These are phyloP conservation scores for Sebastes trivittatus DNA, from an alignment of 2,797 vertebrate species.

Conservation along the genomic window DNA sequence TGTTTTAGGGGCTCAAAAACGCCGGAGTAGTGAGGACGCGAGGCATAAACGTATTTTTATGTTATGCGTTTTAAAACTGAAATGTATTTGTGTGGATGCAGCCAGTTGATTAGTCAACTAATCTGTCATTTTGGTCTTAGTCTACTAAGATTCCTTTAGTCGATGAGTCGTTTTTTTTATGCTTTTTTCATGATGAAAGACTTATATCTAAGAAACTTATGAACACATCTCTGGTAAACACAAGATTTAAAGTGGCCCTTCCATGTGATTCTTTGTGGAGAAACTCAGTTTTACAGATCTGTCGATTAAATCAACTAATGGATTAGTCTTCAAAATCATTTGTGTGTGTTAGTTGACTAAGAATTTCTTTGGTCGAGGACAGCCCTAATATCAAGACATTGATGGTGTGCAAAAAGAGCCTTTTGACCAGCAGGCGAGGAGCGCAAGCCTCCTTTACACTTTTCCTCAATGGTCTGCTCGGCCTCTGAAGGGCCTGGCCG, in stretches of 20 bases:
- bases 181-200: neutral
- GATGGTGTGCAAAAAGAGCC: neutral
- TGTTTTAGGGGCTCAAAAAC: too few relatives aligned
- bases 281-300: too few relatives aligned
- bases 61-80: too few relatives aligned
- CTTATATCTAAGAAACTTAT: neutral
- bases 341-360: neutral
- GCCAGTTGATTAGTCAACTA: too few relatives aligned
- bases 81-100: too few relatives aligned
- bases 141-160: neutral
- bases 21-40: too few relatives aligned
- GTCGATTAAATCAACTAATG: neutral
- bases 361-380: neutral
- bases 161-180: neutral
- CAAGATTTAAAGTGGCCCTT: too few relatives aligned
- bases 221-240: too few relatives aligned
- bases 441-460: slow-evolving; percentile 26
- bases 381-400: neutral
- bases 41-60: too few relatives aligned
- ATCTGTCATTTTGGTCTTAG: neutral
- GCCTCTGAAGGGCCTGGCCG: slow-evolving; percentile 54
- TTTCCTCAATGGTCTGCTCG: slow-evolving; percentile 41
- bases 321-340: neutral
- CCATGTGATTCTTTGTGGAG: too few relatives aligned
- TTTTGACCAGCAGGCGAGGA: slow-evolving; percentile 10